Percentiles rank a stretch among this genome's conserved stretches.
phyloP scores from a whole-genome alignment of 2,113 vertebrate species.

The Balaenoptera acutorostrata region DNA sequence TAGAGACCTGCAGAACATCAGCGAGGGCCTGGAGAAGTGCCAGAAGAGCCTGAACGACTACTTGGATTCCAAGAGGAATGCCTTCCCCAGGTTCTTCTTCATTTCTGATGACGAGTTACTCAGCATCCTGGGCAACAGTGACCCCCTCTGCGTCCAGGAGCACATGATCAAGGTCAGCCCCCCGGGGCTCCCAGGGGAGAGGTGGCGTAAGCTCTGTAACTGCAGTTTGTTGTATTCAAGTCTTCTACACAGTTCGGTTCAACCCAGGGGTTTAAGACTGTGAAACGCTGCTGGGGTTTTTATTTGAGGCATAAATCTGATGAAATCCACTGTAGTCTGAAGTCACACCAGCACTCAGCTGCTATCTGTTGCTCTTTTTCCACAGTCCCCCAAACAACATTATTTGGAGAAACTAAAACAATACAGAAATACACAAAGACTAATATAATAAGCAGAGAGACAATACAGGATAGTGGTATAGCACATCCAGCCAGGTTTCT shows the following conservation, averaged over 20 bases:
- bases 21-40: constrained; percentile 90
- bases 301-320: neutral
- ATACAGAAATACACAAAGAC: neutral
- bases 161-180: constrained; percentile 94
- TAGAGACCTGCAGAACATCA: constrained; percentile 86
- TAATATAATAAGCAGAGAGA: neutral
- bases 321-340: neutral
- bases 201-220: accelerated
- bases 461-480: neutral
- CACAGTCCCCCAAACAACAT: too few relatives aligned
- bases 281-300: neutral
- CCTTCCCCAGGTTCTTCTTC: constrained; percentile 97
- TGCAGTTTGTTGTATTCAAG: accelerated
- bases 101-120: constrained; percentile 97
- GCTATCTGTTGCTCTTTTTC: neutral
- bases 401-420: neutral
- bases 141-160: constrained; percentile 93
- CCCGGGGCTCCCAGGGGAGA: accelerated
- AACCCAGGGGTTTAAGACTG: neutral
- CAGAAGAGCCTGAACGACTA: constrained; percentile 97
- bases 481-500: neutral
- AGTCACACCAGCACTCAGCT: neutral
- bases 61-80: constrained; percentile 93
- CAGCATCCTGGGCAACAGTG: constrained; percentile 93
- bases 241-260: neutral